Evolutionary conservation across 1,140 invertebrate genomes (phyloP).

Genomic region (Psix sp.): DNA sequence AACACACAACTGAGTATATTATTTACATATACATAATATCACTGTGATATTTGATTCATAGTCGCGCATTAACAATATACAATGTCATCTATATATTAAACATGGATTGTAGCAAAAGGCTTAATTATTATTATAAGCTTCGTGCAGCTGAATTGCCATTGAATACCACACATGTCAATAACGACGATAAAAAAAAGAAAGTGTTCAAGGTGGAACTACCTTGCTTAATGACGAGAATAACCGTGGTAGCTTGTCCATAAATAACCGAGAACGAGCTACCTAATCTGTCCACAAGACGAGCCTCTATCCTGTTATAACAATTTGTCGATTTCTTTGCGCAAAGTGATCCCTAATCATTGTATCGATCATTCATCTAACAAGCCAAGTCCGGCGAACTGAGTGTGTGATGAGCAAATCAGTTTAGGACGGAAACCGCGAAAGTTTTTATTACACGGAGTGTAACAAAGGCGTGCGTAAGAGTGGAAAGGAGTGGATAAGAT

Average conservation of each 20-base stretch:
- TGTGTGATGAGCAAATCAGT: constrained; percentile 54
- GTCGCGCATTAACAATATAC: too few relatives aligned
- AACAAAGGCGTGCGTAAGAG: constrained; percentile 27
- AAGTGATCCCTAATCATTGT: constrained; percentile 24
- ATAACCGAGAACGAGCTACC: constrained; percentile 30
- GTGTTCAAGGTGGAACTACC: background rate
- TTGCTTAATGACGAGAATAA: constrained; percentile 26
- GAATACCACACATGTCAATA: too few relatives aligned
- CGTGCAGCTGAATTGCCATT: too few relatives aligned
- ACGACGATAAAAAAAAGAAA: too few relatives aligned
- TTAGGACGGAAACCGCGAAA: constrained; percentile 32
- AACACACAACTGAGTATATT: too few relatives aligned
- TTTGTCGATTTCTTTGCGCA: constrained; percentile 38
- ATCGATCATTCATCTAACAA: constrained; percentile 43
- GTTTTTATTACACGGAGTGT: constrained; percentile 41
- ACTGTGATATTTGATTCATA: too few relatives aligned
- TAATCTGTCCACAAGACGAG: constrained; percentile 18
- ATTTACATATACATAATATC: too few relatives aligned
- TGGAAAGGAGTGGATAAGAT: constrained; percentile 14
- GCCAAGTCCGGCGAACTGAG: constrained; percentile 38
- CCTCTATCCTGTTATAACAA: constrained; percentile 27
- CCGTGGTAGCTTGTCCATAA: constrained; percentile 26
- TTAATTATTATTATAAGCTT: too few relatives aligned
- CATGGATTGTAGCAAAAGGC: too few relatives aligned
- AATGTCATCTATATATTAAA: too few relatives aligned